Base-by-base conservation (phyloP, 2,888 invertebrate genomes). In the Epinotia brunnichana region DNA sequence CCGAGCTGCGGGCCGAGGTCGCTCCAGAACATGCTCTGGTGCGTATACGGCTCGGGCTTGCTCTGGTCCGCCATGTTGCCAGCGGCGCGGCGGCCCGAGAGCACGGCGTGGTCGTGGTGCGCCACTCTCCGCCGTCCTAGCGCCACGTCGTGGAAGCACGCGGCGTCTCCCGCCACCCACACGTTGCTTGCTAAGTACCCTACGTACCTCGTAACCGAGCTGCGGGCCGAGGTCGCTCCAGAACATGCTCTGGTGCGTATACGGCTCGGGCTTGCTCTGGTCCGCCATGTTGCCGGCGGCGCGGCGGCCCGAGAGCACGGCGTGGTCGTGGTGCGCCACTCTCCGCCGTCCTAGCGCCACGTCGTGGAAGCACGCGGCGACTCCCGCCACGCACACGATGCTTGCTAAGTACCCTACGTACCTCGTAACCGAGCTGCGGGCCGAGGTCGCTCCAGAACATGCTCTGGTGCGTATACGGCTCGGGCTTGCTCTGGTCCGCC, bases 361-460 rank as follows among this genome's bases (percentile, higher is more conserved):
- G 92, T 99, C 99, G 89, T 97, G 97, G 92, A 98, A 99, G 86
- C 98, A 97, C 17, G 98, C 97, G 73, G 96, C 98, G 92, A 99
- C 99, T 29, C 99, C 99, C 63, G 98, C 97, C 82, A 85, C 92
- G 81, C 79, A 92, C 82, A 91, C 83, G 83, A 79, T 87, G 7
- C 81, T 67, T 2, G 21, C 21, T 24, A 24, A 24, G 21, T 24
- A 24, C 11, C 11, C 2, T 44, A 44, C 15, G 11, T 57, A 79
- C 92, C 90, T 99, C 99, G 84, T 97, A 98, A 29, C 98, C 98
- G 76, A 98, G 95, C 77, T 97, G 95, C 29, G 98, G 97, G 7
- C 98, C 98, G 76, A 99, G 94, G 92, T 99, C 98, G 71, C 98
- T 98, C 98, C 99, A 99, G 91, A 99, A 98, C 97, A 98, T 98